Conservation (phyloP, 2,888 invertebrate genomes). For the Eutolmus rufibarbis region DNA sequence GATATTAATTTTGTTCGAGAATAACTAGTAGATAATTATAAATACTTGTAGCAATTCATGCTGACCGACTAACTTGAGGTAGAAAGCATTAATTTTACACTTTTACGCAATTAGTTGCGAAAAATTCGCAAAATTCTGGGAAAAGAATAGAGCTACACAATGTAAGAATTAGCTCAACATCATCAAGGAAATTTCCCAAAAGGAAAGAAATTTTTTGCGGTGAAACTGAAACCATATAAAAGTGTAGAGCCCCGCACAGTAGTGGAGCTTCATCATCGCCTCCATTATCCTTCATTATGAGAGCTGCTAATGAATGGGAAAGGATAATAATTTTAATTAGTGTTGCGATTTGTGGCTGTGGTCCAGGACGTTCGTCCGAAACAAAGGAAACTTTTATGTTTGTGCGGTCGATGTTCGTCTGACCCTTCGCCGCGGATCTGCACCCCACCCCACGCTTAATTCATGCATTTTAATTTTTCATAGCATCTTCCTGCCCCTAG, state of each 20-base stretch:
- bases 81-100: not conserved
- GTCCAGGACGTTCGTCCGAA: not conserved
- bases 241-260: not conserved
- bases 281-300: conserved; percentile 16
- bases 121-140: not conserved
- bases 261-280: not conserved
- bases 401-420: not conserved
- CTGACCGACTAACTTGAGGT: not conserved
- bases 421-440: not conserved
- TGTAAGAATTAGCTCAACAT: not conserved
- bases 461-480: conserved; percentile 36
- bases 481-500: not conserved
- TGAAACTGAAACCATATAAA: not conserved
- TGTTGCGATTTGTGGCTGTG: conserved; percentile 29
- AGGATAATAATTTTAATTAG: conserved; percentile 35
- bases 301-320: conserved; percentile 28
- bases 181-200: not conserved
- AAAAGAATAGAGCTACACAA: not conserved
- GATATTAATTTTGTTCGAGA: not conserved
- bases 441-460: not conserved
- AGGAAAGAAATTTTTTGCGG: too few species aligned
- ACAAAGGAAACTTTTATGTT: conserved; percentile 18
- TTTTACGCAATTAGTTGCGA: not conserved
- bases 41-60: not conserved
- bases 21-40: not conserved